Percentiles rank a stretch among this genome's conserved stretches.
Evolutionary conservation across 2,888 invertebrate genomes (phyloP).

Genomic region (Tenthredo notha): DNA sequence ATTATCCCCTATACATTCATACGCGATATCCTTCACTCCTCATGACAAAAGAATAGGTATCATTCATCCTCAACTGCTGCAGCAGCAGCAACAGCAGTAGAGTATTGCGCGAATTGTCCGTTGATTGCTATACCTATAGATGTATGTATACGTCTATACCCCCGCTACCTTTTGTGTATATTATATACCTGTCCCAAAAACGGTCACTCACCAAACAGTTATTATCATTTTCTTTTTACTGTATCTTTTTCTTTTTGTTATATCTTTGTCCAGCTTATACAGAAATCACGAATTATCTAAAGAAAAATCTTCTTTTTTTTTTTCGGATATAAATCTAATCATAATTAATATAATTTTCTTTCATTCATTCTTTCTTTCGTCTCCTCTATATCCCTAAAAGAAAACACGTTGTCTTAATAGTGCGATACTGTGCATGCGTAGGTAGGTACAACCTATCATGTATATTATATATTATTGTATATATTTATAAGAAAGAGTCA

Average conservation of each 20-base stretch:
- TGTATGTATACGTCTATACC: neutral
- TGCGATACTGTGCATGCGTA: slow-evolving; percentile 1
- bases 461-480: slow-evolving; percentile 9
- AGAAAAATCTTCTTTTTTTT: neutral
- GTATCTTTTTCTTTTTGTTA: neutral
- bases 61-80: neutral
- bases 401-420: neutral
- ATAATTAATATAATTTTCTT: neutral
- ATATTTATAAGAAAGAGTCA: slow-evolving; percentile 33
- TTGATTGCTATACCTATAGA: slow-evolving; percentile 14
- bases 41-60: neutral
- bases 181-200: neutral
- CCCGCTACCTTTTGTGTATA: neutral
- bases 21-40: neutral
- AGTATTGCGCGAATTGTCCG: slow-evolving; percentile 27
- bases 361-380: neutral
- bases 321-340: neutral
- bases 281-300: neutral
- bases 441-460: neutral
- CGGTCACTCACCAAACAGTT: neutral
- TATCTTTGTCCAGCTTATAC: neutral
- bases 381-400: neutral
- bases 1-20: slow-evolving; percentile 15
- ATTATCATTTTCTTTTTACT: neutral
- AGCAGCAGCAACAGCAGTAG: neutral